Percentiles rank a stretch among this genome's conserved stretches.
Conservation (phyloP, 2,888 invertebrate genomes). For the Pristionchus fissidentatus region DNA sequence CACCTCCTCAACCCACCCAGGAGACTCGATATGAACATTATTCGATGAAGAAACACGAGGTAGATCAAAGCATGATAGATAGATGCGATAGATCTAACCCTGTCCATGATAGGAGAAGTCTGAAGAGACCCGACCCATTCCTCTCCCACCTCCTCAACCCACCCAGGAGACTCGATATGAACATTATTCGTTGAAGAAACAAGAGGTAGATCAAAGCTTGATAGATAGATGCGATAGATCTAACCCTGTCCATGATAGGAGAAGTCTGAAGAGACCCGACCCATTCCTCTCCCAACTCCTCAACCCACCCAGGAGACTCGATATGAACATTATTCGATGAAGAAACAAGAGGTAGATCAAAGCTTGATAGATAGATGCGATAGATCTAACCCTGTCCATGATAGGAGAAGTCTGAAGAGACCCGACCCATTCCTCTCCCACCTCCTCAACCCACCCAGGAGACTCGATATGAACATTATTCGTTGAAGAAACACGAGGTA, state of each 20-base stretch:
- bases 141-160: conserved; percentile 9
- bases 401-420: conserved; percentile 21
- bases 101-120: conserved; percentile 15
- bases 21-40: conserved; percentile 33
- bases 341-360: conserved; percentile 15
- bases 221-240: background rate
- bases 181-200: conserved; percentile 10
- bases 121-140: conserved; percentile 17
- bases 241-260: background rate
- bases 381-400: background rate
- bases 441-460: conserved; percentile 23
- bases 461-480: conserved; percentile 32
- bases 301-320: conserved; percentile 14
- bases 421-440: conserved; percentile 26
- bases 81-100: background rate
- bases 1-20: conserved; percentile 35
- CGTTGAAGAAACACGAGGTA: conserved; percentile 33
- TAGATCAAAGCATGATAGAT: background rate
- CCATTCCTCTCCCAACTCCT: background rate
- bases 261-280: background rate
- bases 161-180: conserved; percentile 17
- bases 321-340: conserved; percentile 20
- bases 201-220: background rate
- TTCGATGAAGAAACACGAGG: conserved; percentile 27
- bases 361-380: background rate